Percentiles rank a stretch among this genome's conserved stretches.
These are phyloP conservation scores for Xiphorhynchus erythropygius DNA, from an alignment of 2,797 vertebrate genomes.

Conservation along the genomic window DNA sequence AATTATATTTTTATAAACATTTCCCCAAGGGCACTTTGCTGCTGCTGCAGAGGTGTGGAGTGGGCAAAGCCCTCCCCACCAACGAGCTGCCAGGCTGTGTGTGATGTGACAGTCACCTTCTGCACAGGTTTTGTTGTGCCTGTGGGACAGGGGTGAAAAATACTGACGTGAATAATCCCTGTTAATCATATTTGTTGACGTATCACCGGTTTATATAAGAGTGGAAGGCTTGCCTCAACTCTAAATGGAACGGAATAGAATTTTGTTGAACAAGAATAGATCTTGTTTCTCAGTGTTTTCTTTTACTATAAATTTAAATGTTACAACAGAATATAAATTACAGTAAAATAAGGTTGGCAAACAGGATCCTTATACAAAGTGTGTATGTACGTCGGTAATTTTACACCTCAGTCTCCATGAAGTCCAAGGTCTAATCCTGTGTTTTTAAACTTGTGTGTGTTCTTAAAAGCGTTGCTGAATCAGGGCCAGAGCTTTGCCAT, in stretches of 20 bases:
- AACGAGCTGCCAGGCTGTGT: background rate
- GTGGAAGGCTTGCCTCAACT: background rate
- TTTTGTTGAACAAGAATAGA: conserved; percentile 31
- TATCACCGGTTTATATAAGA: background rate
- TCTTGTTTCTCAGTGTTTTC: conserved; percentile 49
- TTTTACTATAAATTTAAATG: conserved; percentile 36
- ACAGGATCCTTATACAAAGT: conserved; percentile 27
- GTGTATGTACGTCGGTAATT: background rate
- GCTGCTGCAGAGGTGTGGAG: background rate
- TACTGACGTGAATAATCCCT: background rate
- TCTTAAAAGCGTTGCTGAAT: conserved; percentile 63
- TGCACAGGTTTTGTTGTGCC: background rate
- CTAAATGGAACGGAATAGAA: background rate
- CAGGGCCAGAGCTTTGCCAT: background rate
- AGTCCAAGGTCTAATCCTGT: conserved; percentile 43
- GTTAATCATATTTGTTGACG: conserved; percentile 9
- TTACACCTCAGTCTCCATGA: background rate
- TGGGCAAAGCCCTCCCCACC: background rate
- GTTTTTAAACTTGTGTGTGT: conserved; percentile 25
- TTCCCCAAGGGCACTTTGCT: background rate
- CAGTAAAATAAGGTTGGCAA: conserved; percentile 48
- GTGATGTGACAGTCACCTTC: conserved; percentile 35
- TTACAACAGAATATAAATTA: conserved; percentile 62
- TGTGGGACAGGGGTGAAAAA: conserved; percentile 27
- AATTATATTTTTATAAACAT: background rate